A percentile compares a stretch with the other conserved stretches of the same genome.
phyloP scores from a whole-genome alignment of 2,113 vertebrate genomes.

The Silurus glanis region DNA sequence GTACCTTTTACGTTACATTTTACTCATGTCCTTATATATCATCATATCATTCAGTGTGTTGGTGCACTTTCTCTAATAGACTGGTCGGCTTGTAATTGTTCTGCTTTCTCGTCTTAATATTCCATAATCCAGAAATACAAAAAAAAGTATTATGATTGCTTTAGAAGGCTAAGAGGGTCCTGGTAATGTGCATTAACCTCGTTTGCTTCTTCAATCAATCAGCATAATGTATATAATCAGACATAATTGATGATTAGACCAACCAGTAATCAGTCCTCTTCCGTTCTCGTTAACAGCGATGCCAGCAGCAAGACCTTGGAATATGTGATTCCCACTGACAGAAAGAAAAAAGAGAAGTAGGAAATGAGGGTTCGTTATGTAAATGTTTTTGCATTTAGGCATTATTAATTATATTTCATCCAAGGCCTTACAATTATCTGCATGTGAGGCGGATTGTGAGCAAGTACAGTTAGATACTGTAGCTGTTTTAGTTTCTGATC shows the following conservation, averaged over 20 bases:
- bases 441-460: background rate
- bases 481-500: background rate
- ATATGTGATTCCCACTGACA: slow-evolving; percentile 89
- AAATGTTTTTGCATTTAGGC: background rate
- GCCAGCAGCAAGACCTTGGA: slow-evolving; percentile 87
- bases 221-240: too few species aligned
- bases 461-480: background rate
- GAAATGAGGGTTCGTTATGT: background rate
- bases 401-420: background rate
- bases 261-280: slow-evolving; percentile 88
- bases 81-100: background rate
- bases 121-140: too few species aligned
- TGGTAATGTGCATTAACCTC: background rate
- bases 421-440: too few species aligned
- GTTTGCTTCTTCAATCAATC: background rate
- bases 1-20: too few species aligned
- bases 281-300: slow-evolving; percentile 91
- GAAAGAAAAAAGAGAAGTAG: slow-evolving; percentile 25
- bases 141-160: background rate
- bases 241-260: background rate
- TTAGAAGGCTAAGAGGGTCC: background rate
- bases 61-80: background rate
- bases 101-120: background rate
- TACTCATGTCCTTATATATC: too few species aligned
- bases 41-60: background rate